Evolutionary conservation across 2,888 invertebrate species (phyloP).

Genomic region (Drosophila tanythrix): DNA sequence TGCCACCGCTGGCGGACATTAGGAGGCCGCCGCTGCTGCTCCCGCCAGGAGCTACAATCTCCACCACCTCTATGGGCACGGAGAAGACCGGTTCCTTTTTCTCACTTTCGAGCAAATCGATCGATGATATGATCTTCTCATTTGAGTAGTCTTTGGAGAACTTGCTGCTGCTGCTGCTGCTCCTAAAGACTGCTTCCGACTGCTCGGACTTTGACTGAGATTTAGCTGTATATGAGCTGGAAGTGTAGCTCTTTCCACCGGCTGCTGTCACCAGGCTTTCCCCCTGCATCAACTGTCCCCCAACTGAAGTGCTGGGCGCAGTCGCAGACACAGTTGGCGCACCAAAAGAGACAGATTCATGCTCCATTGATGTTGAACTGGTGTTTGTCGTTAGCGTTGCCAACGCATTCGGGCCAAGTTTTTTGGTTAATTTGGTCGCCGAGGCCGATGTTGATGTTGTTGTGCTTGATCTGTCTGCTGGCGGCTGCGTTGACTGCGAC

Average conservation of each 20-base stretch:
- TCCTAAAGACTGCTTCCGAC: constrained; percentile 50
- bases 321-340: constrained; percentile 11
- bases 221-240: constrained; percentile 60
- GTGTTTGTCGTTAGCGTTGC: constrained; percentile 66
- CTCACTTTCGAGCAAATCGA: constrained; percentile 81
- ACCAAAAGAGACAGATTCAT: constrained; percentile 67
- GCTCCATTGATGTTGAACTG: constrained; percentile 73
- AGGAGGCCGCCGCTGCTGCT: constrained; percentile 28
- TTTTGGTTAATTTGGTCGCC: constrained; percentile 72
- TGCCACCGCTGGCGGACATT: constrained; percentile 61
- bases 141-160: constrained; percentile 73
- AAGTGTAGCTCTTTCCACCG: constrained; percentile 49
- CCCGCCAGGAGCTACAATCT: constrained; percentile 60
- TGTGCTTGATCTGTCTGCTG: constrained; percentile 71
- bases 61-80: constrained; percentile 82
- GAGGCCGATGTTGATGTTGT: constrained; percentile 71
- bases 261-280: constrained; percentile 26
- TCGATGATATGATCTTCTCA: constrained; percentile 78
- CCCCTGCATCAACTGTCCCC: constrained; percentile 8
- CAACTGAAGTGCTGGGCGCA: constrained; percentile 28
- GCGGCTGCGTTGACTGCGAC: constrained; percentile 21
- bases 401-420: constrained; percentile 67
- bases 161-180: constrained; percentile 60
- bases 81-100: constrained; percentile 82
- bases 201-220: constrained; percentile 58